These are phyloP conservation scores for Macrotus californicus DNA, from an alignment of 2,113 vertebrate genomes.

Conservation along the genomic window DNA sequence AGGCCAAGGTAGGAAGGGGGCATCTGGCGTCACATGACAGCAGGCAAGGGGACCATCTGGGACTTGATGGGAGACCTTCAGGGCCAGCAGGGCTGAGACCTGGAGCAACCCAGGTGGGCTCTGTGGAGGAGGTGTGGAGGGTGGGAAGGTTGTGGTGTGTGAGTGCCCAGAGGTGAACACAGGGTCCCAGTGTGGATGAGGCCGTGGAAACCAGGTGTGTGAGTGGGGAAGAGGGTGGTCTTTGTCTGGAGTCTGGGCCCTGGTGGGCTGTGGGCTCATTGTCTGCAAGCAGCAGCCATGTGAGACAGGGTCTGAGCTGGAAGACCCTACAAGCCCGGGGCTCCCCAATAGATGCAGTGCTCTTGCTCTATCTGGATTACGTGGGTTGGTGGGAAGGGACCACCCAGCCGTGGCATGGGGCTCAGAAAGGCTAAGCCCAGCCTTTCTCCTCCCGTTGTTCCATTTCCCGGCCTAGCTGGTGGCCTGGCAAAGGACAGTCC, in stretches of 20 bases:
- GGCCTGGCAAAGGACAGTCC: not conserved
- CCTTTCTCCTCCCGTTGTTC: not conserved
- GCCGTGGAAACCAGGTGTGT: not conserved
- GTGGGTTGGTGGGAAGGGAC: not conserved
- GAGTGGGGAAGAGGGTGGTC: no score
- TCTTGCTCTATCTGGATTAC: not conserved
- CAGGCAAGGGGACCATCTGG: not conserved
- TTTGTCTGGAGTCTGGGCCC: not conserved
- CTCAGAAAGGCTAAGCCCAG: not conserved
- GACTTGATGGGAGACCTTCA: not conserved
- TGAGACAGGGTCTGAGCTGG: not conserved
- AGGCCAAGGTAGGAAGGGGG: not conserved
- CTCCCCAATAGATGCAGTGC: not conserved
- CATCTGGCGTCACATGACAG: rapidly evolving
- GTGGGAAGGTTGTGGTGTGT: no score
- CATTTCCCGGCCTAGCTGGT: not conserved
- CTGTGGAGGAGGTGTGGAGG: not conserved
- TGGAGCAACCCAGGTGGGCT: not conserved
- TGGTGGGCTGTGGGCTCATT: rapidly evolving
- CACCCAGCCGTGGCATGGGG: not conserved
- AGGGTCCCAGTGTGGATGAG: not conserved
- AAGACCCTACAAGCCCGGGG: not conserved
- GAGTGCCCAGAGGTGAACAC: not conserved
- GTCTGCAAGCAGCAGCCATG: not conserved
- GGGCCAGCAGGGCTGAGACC: not conserved